These are phyloP conservation scores for Turnix velox DNA, from an alignment of 2,113 vertebrate genomes.

Conservation along the genomic window DNA sequence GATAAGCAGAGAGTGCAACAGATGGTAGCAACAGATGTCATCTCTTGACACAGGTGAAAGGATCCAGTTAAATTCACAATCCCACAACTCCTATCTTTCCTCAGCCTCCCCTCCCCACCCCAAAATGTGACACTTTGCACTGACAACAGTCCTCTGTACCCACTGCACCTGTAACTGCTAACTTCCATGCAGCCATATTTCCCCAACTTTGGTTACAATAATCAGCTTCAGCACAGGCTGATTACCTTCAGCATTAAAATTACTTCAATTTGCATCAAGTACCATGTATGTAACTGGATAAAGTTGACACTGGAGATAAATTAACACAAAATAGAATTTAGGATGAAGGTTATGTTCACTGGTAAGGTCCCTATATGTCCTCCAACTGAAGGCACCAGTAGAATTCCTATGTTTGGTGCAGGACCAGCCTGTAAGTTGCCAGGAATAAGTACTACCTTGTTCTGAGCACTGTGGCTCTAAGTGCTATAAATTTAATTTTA, in stretches of 20 bases:
- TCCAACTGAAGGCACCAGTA: not conserved
- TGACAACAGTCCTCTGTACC: not conserved
- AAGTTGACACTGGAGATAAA: not conserved
- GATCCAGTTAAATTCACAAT: not conserved
- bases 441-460: not conserved
- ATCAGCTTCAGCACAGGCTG: not conserved
- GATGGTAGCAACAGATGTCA: slow-evolving; percentile 19
- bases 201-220: not conserved
- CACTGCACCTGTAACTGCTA: not conserved
- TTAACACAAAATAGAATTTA: not conserved
- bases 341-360: not conserved
- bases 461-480: not conserved
- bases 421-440: not conserved
- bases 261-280: not conserved
- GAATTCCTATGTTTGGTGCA: not conserved
- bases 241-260: not conserved
- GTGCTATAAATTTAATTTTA: not conserved
- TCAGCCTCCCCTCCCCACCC: not conserved
- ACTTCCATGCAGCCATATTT: not conserved
- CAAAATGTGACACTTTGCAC: not conserved
- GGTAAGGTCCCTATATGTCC: not conserved
- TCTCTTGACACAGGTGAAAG: not conserved
- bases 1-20: not conserved
- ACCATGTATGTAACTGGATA: not conserved
- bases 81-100: not conserved